Conservation (phyloP, 2,113 vertebrate genomes). For the Semicossyphus pulcher region DNA sequence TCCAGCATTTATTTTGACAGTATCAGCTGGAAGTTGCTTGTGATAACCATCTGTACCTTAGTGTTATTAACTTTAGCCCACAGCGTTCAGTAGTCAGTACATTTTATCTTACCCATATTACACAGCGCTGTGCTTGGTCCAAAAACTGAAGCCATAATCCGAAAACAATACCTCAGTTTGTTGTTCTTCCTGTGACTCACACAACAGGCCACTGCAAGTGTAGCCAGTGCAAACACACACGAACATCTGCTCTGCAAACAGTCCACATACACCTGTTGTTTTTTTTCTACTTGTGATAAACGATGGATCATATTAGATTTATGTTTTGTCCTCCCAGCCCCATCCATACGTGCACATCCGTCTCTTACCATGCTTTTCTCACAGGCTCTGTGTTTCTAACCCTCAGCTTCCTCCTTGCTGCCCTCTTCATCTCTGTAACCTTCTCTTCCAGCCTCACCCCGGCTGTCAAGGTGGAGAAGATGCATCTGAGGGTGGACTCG, state of each 20-base stretch:
- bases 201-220: neutral
- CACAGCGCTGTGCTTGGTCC: neutral
- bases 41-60: neutral
- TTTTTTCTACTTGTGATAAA: slow-evolving; percentile 11
- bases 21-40: neutral
- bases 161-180: neutral
- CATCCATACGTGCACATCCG: slow-evolving; percentile 64
- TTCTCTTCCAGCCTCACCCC: slow-evolving; percentile 88
- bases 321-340: slow-evolving; percentile 68
- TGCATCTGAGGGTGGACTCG: slow-evolving; percentile 91
- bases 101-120: neutral
- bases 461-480: slow-evolving; percentile 96
- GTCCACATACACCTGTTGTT: neutral
- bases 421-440: slow-evolving; percentile 73
- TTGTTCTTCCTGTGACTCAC: neutral
- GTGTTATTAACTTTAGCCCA: neutral
- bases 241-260: neutral
- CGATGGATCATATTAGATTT: slow-evolving; percentile 42
- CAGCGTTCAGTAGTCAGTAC: neutral
- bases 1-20: neutral
- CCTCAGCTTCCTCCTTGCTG: slow-evolving; percentile 67
- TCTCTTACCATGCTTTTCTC: slow-evolving; percentile 62
- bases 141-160: neutral
- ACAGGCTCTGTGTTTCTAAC: slow-evolving; percentile 73
- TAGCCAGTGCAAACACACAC: neutral